Conservation (phyloP, 2,888 invertebrate genomes). For the Omphaloscelis lunosa region DNA sequence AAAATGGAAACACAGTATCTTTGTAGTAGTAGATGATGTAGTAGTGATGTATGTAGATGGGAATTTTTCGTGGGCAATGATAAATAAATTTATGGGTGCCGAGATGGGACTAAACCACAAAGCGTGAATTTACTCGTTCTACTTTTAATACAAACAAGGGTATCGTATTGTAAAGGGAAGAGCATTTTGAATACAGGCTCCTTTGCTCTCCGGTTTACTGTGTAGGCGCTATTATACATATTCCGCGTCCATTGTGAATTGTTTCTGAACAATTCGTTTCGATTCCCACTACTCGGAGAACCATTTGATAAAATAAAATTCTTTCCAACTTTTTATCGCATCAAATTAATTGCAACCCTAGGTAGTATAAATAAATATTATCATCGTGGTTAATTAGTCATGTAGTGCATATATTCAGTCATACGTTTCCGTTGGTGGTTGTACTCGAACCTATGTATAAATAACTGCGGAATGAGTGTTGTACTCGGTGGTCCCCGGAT, state of each 20-base stretch:
- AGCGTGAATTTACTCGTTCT: slow-evolving; percentile 73
- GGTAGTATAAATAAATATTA: slow-evolving; percentile 53
- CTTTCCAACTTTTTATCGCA: slow-evolving; percentile 55
- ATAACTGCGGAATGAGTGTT: slow-evolving; percentile 75
- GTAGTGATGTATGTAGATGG: too few relatives aligned
- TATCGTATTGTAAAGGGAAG: slow-evolving; percentile 72
- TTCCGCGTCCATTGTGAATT: slow-evolving; percentile 75
- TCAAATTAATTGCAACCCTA: slow-evolving; percentile 60
- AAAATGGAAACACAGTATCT: too few relatives aligned
- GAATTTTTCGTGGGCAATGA: too few relatives aligned
- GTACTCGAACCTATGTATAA: slow-evolving; percentile 67
- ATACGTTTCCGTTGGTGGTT: slow-evolving; percentile 61
- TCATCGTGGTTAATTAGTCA: slow-evolving; percentile 72
- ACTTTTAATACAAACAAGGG: slow-evolving; percentile 76
- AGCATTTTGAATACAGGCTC: slow-evolving; percentile 70
- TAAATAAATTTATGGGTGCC: too few relatives aligned
- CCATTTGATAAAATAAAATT: slow-evolving; percentile 59
- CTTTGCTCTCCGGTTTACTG: slow-evolving; percentile 58
- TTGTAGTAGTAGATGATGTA: too few relatives aligned
- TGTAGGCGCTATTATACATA: slow-evolving; percentile 79
- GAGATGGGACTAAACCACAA: too few relatives aligned
- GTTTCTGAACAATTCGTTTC: slow-evolving; percentile 76
- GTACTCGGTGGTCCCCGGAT: slow-evolving; percentile 76
- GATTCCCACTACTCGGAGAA: slow-evolving; percentile 66
- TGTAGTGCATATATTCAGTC: slow-evolving; percentile 70